These are phyloP conservation scores for Dipodomys stephensi DNA, from an alignment of 2,113 vertebrate genomes.

Conservation along the genomic window DNA sequence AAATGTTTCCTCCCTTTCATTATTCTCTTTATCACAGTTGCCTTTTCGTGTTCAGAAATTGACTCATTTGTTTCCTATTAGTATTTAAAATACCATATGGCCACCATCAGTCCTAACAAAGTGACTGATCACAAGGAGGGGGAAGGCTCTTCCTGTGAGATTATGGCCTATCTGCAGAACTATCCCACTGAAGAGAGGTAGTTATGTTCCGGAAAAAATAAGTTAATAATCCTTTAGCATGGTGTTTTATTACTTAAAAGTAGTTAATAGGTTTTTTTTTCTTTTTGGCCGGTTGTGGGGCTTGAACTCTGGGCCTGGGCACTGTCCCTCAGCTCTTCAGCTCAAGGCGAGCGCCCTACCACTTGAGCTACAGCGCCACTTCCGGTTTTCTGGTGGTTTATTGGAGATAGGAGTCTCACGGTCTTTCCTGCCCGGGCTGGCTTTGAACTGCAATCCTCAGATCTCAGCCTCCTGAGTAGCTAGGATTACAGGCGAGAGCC, in stretches of 20 bases:
- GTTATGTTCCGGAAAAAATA: not conserved
- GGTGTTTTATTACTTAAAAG: slow-evolving; percentile 32
- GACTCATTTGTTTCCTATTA: slow-evolving; percentile 68
- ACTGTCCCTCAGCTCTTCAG: no score
- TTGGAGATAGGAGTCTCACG: no score
- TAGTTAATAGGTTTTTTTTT: no score
- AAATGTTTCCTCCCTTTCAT: slow-evolving; percentile 66
- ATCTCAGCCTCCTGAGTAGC: no score
- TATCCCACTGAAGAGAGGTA: not conserved
- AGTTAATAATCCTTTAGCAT: not conserved
- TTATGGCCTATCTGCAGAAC: not conserved
- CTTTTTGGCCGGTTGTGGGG: no score
- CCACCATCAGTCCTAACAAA: not conserved
- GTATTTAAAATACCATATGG: slow-evolving; percentile 70
- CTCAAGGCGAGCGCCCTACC: no score
- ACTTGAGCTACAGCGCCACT: no score
- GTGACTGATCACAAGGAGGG: not conserved
- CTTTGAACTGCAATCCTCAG: no score
- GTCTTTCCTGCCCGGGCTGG: no score
- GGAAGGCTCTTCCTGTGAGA: not conserved
- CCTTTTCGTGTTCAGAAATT: slow-evolving; percentile 69
- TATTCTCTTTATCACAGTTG: slow-evolving; percentile 48
- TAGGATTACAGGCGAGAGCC: no score
- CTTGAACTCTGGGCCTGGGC: no score
- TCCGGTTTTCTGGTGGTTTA: no score